Evolutionary conservation across 2,888 invertebrate species (phyloP), one percentile per base, ranked within the genome.

Genomic region (Coronaproctus castanopsis): DNA sequence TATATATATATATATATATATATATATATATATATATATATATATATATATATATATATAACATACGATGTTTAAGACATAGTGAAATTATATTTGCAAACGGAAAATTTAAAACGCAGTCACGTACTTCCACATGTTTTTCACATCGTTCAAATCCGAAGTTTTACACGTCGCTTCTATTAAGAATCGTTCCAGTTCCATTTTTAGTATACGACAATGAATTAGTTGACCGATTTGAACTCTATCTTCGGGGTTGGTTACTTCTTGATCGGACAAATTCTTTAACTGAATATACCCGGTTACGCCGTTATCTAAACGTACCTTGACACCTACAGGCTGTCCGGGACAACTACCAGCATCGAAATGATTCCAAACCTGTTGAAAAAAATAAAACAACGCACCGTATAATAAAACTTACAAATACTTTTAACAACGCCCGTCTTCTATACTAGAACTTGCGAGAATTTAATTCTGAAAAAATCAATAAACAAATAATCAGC

Each of bases 271-370:
- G 1, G 93, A 93, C 51, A 97, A 76, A 73, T 91, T 90, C 72
- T 89, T 89, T 60, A 91, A 87, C 68, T 89, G 89, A 67, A 97
- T 88, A 71, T 93, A 96, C 0, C 95, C 95, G 18, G 83, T 85
- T 48, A 91, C 78, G 0, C 88, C 88, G 71, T 98, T 98, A 72
- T 98, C 97, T 2, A 98, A 74, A 0, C 87, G 77, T 51, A 91
- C 76, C 62, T 87, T 80, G 0, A 98, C 85, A 1, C 98, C 98
- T 0, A 87, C 87, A 0, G 97, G 90, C 70, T 91, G 88, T 0
- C 98, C 98, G 0, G 91, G 95, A 73, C 98, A 98, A 1, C 85
- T 82, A 24, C 88, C 90, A 1, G 90, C 88, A 73, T 97, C 96
- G 75, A 96, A 96, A 72, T 97, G 96, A 73, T 90, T 92, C 96